These are phyloP conservation scores for Sula dactylatra DNA, from an alignment of 2,113 vertebrate species.

Conservation along the genomic window DNA sequence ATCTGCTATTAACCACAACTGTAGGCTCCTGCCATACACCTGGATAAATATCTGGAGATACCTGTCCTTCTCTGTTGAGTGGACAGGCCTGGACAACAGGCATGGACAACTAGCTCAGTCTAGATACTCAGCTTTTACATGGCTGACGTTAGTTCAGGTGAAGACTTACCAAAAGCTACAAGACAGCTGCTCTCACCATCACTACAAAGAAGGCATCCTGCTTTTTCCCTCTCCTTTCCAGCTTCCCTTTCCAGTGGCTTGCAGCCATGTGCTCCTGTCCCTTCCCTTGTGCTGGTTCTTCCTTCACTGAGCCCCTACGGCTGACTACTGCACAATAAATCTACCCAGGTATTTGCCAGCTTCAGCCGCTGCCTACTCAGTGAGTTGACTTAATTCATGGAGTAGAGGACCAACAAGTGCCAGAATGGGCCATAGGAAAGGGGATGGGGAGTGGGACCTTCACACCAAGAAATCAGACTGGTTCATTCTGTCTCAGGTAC, in stretches of 20 bases:
- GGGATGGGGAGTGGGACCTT: neutral
- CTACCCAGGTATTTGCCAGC: neutral
- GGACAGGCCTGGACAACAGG: neutral
- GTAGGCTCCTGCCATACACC: neutral
- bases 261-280: neutral
- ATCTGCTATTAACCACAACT: neutral
- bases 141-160: neutral
- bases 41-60: neutral
- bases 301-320: neutral
- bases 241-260: neutral
- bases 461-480: neutral
- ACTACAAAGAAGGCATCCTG: neutral
- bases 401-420: neutral
- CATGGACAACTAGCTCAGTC: neutral
- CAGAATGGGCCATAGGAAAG: neutral
- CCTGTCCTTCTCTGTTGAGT: neutral
- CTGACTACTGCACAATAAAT: neutral
- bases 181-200: neutral
- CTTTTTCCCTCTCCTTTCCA: neutral
- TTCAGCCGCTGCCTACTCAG: neutral
- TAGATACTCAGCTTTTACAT: neutral
- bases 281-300: neutral
- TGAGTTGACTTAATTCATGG: neutral
- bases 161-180: neutral
- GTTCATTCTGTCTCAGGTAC: neutral